These are phyloP conservation scores for Hydraecia micacea DNA, from an alignment of 2,888 invertebrate genomes.

Conservation along the genomic window DNA sequence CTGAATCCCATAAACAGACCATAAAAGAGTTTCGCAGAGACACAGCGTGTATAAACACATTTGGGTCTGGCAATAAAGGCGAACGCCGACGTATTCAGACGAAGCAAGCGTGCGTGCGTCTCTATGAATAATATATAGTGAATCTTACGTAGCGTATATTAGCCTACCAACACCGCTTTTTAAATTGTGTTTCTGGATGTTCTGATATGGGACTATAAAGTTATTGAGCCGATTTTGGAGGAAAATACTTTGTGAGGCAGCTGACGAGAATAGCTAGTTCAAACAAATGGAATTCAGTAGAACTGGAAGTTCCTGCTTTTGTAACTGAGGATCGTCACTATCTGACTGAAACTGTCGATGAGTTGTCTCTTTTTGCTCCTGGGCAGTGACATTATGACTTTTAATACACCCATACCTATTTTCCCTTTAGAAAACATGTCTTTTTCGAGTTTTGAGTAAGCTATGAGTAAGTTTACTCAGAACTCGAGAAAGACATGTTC, in stretches of 20 bases:
- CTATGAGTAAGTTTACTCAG: too few relatives aligned
- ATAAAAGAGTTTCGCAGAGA: constrained; percentile 64
- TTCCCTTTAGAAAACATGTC: not conserved
- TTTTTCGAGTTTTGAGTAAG: not conserved
- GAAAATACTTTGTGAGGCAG: not conserved
- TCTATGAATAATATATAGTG: constrained; percentile 67
- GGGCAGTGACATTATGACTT: not conserved
- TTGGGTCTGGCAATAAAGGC: constrained; percentile 64
- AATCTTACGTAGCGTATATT: constrained; percentile 57
- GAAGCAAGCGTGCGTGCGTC: constrained; percentile 61
- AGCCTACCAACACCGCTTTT: constrained; percentile 32
- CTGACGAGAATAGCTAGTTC: not conserved
- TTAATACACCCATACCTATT: too few relatives aligned
- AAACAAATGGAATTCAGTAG: not conserved
- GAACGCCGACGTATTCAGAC: constrained; percentile 63
- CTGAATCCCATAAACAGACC: constrained; percentile 60
- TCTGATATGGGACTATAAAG: constrained; percentile 11
- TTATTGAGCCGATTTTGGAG: not conserved
- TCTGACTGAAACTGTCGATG: not conserved
- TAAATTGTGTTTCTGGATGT: constrained; percentile 28
- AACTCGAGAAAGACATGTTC: not conserved
- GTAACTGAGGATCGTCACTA: not conserved
- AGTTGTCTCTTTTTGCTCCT: not conserved
- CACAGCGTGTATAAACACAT: constrained; percentile 67
- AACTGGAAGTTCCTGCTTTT: not conserved